phyloP scores from a whole-genome alignment of 2,888 invertebrate species.

The Meloe dianella region DNA sequence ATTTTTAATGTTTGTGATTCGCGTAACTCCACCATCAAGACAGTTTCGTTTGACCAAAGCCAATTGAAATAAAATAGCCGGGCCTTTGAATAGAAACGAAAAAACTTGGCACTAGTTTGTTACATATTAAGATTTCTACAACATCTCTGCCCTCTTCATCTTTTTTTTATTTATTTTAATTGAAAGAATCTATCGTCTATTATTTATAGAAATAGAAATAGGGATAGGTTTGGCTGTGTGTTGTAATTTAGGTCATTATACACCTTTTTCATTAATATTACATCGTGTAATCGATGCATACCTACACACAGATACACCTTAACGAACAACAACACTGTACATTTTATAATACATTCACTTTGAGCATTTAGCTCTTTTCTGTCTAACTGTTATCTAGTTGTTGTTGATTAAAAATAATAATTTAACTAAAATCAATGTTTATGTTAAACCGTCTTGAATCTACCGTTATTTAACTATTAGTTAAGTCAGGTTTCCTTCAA shows the following conservation, averaged over 20 bases:
- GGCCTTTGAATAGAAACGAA: slow-evolving; percentile 48
- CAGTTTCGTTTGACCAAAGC: slow-evolving; percentile 31
- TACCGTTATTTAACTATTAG: slow-evolving; percentile 2
- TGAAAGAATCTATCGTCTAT: too few relatives aligned
- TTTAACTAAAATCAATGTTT: background rate
- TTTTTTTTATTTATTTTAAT: background rate
- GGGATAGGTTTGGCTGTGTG: background rate
- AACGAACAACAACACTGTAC: background rate
- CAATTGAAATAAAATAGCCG: slow-evolving; percentile 47
- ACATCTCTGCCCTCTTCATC: background rate
- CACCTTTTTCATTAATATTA: background rate
- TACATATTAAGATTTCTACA: slow-evolving; percentile 17
- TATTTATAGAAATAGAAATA: background rate
- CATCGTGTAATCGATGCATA: slow-evolving; percentile 4
- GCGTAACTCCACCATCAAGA: slow-evolving; percentile 35
- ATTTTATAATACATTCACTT: slow-evolving; percentile 6
- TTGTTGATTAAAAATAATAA: background rate
- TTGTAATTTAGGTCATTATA: slow-evolving; percentile 7
- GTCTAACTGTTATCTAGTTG: background rate
- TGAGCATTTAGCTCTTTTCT: background rate
- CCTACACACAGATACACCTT: background rate
- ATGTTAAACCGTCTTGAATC: background rate
- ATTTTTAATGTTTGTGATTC: slow-evolving; percentile 40
- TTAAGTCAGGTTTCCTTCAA: background rate
- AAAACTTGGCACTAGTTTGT: slow-evolving; percentile 43